Evolutionary conservation across 1,140 invertebrate genomes (phyloP), one percentile per base, ranked within the genome.

Genomic region (Popillia japonica): DNA sequence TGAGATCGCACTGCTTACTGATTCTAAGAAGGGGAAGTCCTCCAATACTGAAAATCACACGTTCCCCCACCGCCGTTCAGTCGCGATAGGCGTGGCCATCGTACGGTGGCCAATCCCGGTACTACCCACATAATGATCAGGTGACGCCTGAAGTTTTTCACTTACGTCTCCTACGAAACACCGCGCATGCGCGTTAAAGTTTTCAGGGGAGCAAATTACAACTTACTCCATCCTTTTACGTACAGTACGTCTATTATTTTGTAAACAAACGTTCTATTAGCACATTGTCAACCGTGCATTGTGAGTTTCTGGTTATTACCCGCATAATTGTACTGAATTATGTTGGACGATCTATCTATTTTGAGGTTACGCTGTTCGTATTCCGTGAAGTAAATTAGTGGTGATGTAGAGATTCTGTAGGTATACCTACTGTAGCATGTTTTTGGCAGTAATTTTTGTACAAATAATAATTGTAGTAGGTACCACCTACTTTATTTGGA

Each of bases 1-100:
- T 83, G 84, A 82, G 80, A 81, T 83, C 85, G 83, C 84, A 84
- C 86, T 84, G 82, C 84, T 83, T 80, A 86, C 85, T 86, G 85
- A 83, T 86, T 84, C 82, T 81, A n/a, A 78, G 84, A 83, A 85
- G 83, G 83, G 85, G 84, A 83, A 85, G 79, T 82, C 75, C 77
- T 74, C 77, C 74, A 77, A 22, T 79, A 75, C 73, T 14, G 40
- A 34, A 83, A 86, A 86, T 86, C 84, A 85, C 81, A 83, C 83
- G 85, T 86, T 86, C 85, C 84, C 85, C 85, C 85, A 72, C 78
- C 48, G 81, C 83, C 79, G 48, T 55, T 17, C 11, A 3, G 48
- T n/a, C 75, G 55, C 61, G 76, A 61, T 40, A 72, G 81, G 84
- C 80, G 81, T 83, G 76, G 76, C 78, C 23, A n/a, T 14, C 20